These are phyloP conservation scores for Zaprionus tsacasi DNA, from an alignment of 1,140 invertebrate species.

Conservation along the genomic window DNA sequence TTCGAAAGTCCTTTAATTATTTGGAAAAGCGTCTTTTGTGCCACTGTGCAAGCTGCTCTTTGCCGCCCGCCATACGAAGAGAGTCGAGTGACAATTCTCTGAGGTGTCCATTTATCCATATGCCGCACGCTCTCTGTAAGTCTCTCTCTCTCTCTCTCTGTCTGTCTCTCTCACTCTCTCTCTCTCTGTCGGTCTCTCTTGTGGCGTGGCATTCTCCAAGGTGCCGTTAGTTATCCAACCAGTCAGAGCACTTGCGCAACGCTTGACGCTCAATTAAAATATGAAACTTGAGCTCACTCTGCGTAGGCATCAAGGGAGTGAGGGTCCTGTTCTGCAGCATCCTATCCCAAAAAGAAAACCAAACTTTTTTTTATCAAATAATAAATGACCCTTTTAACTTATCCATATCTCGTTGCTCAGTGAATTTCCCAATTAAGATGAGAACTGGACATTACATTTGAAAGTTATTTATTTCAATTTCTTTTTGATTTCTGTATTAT, in stretches of 20 bases:
- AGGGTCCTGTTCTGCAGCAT: background rate
- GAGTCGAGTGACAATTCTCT: slow-evolving; percentile 60
- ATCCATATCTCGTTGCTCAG: slow-evolving; percentile 9
- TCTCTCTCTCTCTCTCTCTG: background rate
- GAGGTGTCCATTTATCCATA: slow-evolving; percentile 54
- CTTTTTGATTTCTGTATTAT: slow-evolving; percentile 11
- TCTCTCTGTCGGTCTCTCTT: background rate
- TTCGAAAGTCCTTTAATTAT: too few relatives aligned
- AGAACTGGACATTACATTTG: slow-evolving; percentile 1
- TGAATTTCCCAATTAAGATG: background rate
- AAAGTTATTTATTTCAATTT: slow-evolving; percentile 15
- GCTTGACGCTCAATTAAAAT: slow-evolving; percentile 48
- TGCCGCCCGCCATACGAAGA: slow-evolving; percentile 52
- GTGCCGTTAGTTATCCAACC: slow-evolving; percentile 43
- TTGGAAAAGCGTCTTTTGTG: background rate
- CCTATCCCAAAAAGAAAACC: background rate
- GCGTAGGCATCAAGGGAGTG: slow-evolving; percentile 44
- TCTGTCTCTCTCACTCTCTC: background rate
- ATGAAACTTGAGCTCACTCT: slow-evolving; percentile 49
- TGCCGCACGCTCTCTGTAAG: slow-evolving; percentile 19
- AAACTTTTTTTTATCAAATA: slow-evolving; percentile 26
- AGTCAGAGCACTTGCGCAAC: slow-evolving; percentile 67
- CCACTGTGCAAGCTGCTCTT: slow-evolving; percentile 52
- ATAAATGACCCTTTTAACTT: slow-evolving; percentile 30
- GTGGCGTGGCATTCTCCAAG: slow-evolving; percentile 33